Base-by-base conservation (phyloP, 2,888 invertebrate genomes). In the Teinopalpus imperialis region DNA sequence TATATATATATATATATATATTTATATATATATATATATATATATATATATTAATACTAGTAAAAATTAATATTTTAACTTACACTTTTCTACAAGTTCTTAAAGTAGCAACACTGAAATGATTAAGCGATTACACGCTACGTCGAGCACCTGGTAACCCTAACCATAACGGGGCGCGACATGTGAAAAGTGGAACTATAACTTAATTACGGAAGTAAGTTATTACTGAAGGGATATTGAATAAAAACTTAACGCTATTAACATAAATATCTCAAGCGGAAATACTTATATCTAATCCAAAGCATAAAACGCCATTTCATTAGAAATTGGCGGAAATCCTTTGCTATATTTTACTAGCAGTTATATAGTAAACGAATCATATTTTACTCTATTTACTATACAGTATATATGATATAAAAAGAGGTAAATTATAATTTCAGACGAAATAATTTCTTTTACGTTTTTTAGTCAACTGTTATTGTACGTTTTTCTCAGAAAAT, bases 111-210 rank as follows among this genome's bases (percentile, higher is more conserved):
- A 40, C 26, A 42, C 20, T 13, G 13, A 12, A 32, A 31, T 41
- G 41, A 42, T 42, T 42, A 20, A 34, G 32, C 42, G 20, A 42
- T 42, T 42, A 32, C 32, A 41, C 34, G 42, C 20, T 27, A 27
- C 27, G n/a, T 10, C 27, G 18, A 42, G 10, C 29, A 12, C 13
- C 23, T 23, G 24, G 9, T 24, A 43, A 35, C 43, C 30, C 30
- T 43, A 29, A 16, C 30, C 35, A 21, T 35, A 35, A 29, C 34
- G 21, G 35, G 14, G 36, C 36, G 23, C 30, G 43, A 37, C 31
- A 32, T 44, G 37, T 44, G 44, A 44, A 44, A 44, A 44, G 30
- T 45, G 34, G 32, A 32, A 45, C 32, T 39, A 34, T 45, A 39
- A 39, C 34, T 45, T 45, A 45, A 39, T 40, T 27, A 40, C 24